These are phyloP conservation scores for Helicoverpa assulta DNA, from an alignment of 2,888 invertebrate genomes.

Conservation along the genomic window DNA sequence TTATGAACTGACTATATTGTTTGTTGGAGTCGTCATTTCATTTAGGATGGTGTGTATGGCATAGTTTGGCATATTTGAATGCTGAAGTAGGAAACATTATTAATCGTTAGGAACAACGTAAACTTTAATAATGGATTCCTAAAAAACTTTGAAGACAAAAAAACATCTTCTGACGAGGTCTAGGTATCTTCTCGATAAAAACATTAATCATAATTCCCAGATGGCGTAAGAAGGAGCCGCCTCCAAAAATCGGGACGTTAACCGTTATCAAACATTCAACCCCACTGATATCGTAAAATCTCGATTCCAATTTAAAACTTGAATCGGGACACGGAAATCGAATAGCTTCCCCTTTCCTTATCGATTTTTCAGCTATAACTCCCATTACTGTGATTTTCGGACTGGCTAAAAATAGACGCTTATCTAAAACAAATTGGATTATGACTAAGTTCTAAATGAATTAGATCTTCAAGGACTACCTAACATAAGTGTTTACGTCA, in stretches of 20 bases:
- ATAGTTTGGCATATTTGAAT: too few relatives aligned
- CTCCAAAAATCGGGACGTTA: slow-evolving; percentile 23
- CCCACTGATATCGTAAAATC: slow-evolving; percentile 54
- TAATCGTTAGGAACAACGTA: too few relatives aligned
- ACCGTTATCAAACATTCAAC: slow-evolving; percentile 35
- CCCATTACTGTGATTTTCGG: slow-evolving; percentile 45
- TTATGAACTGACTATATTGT: slow-evolving; percentile 29
- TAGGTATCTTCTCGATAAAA: slow-evolving; percentile 6
- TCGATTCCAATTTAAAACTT: slow-evolving; percentile 61
- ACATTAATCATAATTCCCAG: neutral
- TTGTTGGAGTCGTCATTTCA: slow-evolving; percentile 6
- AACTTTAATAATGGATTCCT: neutral
- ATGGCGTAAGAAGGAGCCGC: slow-evolving; percentile 2
- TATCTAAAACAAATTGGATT: slow-evolving; percentile 47
- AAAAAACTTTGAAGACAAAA: neutral
- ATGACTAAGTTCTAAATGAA: slow-evolving; percentile 48
- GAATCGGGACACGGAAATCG: slow-evolving; percentile 58
- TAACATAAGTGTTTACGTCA: slow-evolving; percentile 33
- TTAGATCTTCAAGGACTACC: slow-evolving; percentile 30
- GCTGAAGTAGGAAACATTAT: too few relatives aligned
- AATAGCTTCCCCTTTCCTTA: slow-evolving; percentile 28
- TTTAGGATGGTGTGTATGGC: too few relatives aligned
- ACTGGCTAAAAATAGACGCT: slow-evolving; percentile 18
- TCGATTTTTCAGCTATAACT: slow-evolving; percentile 40
- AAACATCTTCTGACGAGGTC: neutral